A percentile compares a stretch with the other conserved stretches of the same genome.
These are phyloP conservation scores for Idaea straminata DNA, from an alignment of 2,888 invertebrate genomes.

Conservation along the genomic window DNA sequence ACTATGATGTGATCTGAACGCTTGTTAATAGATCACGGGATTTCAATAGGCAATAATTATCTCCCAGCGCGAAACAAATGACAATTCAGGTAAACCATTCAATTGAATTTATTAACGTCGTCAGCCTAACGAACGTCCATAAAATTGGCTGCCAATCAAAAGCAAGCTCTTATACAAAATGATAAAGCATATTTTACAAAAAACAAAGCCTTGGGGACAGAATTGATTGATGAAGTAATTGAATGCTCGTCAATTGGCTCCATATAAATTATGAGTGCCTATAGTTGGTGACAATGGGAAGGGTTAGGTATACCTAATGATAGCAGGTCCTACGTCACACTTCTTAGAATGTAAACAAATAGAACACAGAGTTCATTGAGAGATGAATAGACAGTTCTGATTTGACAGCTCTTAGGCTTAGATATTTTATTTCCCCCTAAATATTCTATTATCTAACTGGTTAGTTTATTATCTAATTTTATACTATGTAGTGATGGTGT, in stretches of 20 bases:
- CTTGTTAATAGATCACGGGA: no score
- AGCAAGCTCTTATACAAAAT: not conserved
- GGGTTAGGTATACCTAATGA: not conserved
- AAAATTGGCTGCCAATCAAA: constrained; percentile 1
- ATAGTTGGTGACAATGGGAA: not conserved
- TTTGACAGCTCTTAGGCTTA: no score
- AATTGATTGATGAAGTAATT: not conserved
- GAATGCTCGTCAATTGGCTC: not conserved
- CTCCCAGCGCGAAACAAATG: not conserved
- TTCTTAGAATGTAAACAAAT: no score
- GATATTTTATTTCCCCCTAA: no score
- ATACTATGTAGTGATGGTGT: no score
- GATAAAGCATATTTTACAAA: not conserved
- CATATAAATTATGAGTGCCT: not conserved
- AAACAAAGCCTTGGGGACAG: not conserved
- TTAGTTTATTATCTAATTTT: no score
- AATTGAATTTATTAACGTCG: not conserved
- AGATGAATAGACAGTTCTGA: no score
- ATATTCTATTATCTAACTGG: no score
- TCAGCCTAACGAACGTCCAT: not conserved
- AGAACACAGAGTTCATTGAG: no score
- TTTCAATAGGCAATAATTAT: not conserved
- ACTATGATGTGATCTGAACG: no score
- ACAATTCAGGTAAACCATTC: not conserved
- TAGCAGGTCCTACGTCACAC: no score